phyloP scores from a whole-genome alignment of 2,797 vertebrate species.

The Sparus aurata region DNA sequence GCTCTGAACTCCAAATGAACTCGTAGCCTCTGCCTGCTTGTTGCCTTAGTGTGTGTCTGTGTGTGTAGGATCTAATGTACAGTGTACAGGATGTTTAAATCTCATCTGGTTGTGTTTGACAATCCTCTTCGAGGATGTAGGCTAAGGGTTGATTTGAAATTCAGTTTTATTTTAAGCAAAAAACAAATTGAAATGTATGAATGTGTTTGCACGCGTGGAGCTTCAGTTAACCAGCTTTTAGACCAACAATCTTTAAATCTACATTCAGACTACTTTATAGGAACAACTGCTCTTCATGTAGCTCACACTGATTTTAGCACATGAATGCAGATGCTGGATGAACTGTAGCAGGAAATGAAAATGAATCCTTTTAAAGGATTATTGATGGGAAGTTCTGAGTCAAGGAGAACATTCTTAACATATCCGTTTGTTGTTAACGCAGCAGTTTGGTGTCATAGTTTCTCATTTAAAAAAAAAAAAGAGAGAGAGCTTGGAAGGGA shows the following conservation, averaged over 20 bases:
- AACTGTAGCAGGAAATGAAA: not conserved
- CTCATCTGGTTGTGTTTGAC: not conserved
- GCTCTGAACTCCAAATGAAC: constrained; percentile 39
- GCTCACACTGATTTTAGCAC: constrained; percentile 24
- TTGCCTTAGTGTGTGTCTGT: constrained; percentile 36
- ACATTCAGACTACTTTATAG: not conserved
- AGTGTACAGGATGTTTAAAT: constrained; percentile 7
- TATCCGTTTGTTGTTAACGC: constrained; percentile 3
- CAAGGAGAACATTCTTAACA: constrained; percentile 4
- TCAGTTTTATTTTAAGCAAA: not conserved
- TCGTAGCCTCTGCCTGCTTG: constrained; percentile 10
- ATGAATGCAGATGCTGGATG: constrained; percentile 5
- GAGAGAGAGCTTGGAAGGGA: not conserved
- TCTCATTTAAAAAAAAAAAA: not conserved
- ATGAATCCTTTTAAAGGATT: not conserved
- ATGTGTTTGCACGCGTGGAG: constrained; percentile 21
- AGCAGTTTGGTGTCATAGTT: not conserved
- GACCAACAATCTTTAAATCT: constrained; percentile 14
- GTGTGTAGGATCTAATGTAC: constrained; percentile 15
- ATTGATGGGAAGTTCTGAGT: constrained; percentile 11
- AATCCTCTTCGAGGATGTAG: constrained; percentile 4
- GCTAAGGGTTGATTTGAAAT: constrained; percentile 23
- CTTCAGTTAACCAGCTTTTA: constrained; percentile 7
- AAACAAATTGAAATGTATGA: not conserved
- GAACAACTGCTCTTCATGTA: constrained; percentile 7